Evolutionary conservation across 1,140 invertebrate species (phyloP), one percentile per base, ranked within the genome.

Genomic region (Nasonia longicornis): DNA sequence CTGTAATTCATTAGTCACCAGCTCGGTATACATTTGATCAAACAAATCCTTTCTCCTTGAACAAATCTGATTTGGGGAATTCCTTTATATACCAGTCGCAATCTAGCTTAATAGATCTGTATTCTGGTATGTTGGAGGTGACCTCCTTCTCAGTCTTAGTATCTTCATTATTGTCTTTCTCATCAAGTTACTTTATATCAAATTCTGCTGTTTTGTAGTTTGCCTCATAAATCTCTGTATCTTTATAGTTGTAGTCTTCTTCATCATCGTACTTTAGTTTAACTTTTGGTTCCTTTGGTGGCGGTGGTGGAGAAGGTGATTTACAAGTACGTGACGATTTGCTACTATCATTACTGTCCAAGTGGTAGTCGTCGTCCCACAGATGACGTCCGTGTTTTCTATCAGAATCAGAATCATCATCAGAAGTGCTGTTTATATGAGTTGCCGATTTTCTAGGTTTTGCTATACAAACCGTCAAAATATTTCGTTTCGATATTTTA

Each of bases 1-100:
- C n/a, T 76, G 74, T n/a, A 76, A 76, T 38, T 64, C 22, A 64
- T 76, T 76, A 12, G n/a, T 35, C 29, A 76, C 74, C 74, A 35
- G 58, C 31, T 63, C 12, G 6, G 14, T 73, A 73, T 48, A 73
- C 45, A 22, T 1, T n/a, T 11, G 42, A 52, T 31, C 42, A 12
- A 26, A 48, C 26, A 14, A 3, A 26, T 22, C 45, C 22, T 20
- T 73, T 73, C 10, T 48, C 22, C 12, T 73, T 26, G 14, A n/a
- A 14, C 7, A 73, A 42, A 52, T 52, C 45, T 3, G 42, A 26
- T 3, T 48, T 0, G 6, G 45, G 26, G 45, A 73, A 73, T 11
- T 8, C 38, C 11, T 52, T 35, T 3, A 26, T 48, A 26, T 4
- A n/a, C 8, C 71, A 73, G 29, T 6, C 3, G 29, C n/a, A 52